Evolutionary conservation across 2,113 vertebrate species (phyloP), one percentile per base, ranked within the genome.

Genomic region (Perca fluviatilis): DNA sequence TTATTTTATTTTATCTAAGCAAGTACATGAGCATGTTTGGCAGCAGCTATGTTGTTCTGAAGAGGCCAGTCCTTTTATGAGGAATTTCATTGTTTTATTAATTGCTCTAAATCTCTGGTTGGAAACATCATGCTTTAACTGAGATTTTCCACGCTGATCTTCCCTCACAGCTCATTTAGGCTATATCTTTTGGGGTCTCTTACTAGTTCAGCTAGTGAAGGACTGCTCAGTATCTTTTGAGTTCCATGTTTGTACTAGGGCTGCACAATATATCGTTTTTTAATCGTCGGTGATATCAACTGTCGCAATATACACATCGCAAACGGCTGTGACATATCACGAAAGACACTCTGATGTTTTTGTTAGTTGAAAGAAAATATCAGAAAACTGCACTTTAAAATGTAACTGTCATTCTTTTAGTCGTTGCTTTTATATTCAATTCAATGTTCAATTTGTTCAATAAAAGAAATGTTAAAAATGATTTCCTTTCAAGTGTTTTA

Each of bases 31-130:
- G 14, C 33, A 30, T 66, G 70, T 57, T 71, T 69, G 47, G 50
- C 78, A 63, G 76, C 9, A 1, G 40, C 46, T 62, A 10, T 19
- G 36, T 60, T 62, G 65, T 76, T 70, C 40, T 60, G 14, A 71
- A 40, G 68, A 62, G 51, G 73, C 69, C 14, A 9, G 46, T 77
- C 67, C 53, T 67, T n/a, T 36, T 54, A 62, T 80, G 69, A 90
- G 72, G 36, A 74, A 21, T 73, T 79, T 85, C 64, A 80, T 91
- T 89, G 83, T 91, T 82, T 50, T 65, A 62, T 25, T 25, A 53
- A 79, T 76, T 79, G 75, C 71, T 64, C 60, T 51, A 61, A 75
- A 64, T 82, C 63, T 86, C 30, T 62, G 53, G 74, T 49, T 65
- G 73, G 36, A 85, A 79, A 74, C 60, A 5, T 77, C 18, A 16